Evolutionary conservation across 2,113 vertebrate genomes (phyloP).

Genomic region (Nematolebias whitei): DNA sequence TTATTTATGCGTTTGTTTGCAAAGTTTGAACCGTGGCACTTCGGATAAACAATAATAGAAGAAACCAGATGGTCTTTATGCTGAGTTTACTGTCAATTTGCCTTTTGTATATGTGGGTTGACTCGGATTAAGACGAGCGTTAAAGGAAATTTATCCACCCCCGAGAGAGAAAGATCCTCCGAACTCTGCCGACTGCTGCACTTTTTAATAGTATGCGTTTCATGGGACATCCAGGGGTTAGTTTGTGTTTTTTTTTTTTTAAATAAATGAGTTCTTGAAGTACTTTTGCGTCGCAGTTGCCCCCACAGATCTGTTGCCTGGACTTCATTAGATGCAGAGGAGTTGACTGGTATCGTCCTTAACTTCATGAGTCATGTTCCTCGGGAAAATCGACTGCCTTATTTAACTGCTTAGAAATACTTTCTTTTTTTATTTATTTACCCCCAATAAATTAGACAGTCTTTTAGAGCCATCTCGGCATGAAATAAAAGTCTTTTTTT

Average conservation of each 20-base stretch:
- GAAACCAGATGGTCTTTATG: neutral
- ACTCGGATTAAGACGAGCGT: conserved; percentile 3
- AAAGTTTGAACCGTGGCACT: neutral
- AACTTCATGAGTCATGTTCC: no score
- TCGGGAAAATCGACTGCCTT: no score
- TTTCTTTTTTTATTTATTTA: no score
- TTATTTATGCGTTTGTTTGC: neutral
- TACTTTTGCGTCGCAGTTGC: conserved; percentile 11
- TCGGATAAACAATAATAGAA: neutral
- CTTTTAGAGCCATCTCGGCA: no score
- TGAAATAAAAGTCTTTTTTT: no score
- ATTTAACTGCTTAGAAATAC: no score
- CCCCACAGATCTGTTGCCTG: neutral
- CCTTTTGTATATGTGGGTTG: neutral
- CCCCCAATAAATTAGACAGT: no score
- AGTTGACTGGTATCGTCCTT: no score
- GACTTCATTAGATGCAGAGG: no score
- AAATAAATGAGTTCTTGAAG: conserved; percentile 29
- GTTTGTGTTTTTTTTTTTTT: conserved; percentile 22
- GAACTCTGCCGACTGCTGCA: conserved; percentile 38
- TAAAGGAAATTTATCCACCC: conserved; percentile 26
- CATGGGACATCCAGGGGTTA: conserved; percentile 1
- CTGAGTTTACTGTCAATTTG: no score
- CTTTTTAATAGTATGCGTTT: conserved; percentile 1
- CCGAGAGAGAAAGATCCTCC: conserved; percentile 15